Conservation (phyloP, 2,797 vertebrate species). For the Melopsittacus undulatus region DNA sequence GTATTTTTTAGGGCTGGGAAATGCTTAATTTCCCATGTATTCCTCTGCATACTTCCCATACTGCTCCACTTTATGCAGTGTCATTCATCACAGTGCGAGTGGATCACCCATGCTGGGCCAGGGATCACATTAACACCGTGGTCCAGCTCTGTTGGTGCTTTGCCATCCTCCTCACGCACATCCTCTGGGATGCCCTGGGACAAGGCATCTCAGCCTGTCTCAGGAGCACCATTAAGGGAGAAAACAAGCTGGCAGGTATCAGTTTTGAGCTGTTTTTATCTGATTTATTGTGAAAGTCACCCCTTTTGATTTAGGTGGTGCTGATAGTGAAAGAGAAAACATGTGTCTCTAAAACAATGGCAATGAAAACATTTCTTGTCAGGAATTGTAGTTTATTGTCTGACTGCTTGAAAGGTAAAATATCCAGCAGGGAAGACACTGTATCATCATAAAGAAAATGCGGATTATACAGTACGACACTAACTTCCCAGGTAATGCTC, state of each 20-base stretch:
- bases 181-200: background rate
- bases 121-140: background rate
- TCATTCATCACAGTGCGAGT: constrained; percentile 8
- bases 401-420: constrained; percentile 66
- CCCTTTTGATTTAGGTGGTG: constrained; percentile 69
- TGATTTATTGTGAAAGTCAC: constrained; percentile 73
- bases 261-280: constrained; percentile 60
- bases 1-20: background rate
- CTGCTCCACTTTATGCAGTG: constrained; percentile 2
- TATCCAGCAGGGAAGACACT: constrained; percentile 69
- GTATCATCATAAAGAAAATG: constrained; percentile 73
- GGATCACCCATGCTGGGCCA: background rate
- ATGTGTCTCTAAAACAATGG: constrained; percentile 67
- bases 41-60: background rate
- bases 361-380: constrained; percentile 70
- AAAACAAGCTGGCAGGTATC: constrained; percentile 64
- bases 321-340: constrained; percentile 59
- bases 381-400: constrained; percentile 56
- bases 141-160: background rate
- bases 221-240: constrained; percentile 51
- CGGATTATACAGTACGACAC: constrained; percentile 64
- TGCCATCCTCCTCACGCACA: constrained; percentile 16
- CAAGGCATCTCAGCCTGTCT: constrained; percentile 43
- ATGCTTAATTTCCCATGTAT: constrained; percentile 29
- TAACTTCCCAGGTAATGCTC: constrained; percentile 65